Base-by-base conservation (phyloP, 2,888 invertebrate genomes). In the Lasius platythorax region DNA sequence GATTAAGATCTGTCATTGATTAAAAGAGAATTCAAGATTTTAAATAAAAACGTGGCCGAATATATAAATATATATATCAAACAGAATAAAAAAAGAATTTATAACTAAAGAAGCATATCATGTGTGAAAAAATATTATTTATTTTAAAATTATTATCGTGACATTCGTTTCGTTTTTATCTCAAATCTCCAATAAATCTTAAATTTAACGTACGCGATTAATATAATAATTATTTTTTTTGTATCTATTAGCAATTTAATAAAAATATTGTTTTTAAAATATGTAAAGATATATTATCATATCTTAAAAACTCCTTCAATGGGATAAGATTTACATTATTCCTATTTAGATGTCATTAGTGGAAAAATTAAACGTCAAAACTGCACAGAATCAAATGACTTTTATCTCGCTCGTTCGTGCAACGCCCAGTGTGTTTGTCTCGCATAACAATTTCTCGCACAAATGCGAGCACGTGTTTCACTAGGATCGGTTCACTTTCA, bases 401-500 rank as follows among this genome's bases (percentile, higher is more conserved):
- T 72, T 79, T 33, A 18, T 72, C 40, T 58, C n/a, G 30, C 8
- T 70, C 50, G 18, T 66, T 40, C 53, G 83, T 79, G 40, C 82
- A 75, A 85, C 82, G 84, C 73, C 86, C 82, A 58, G 37, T 50
- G 28, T 9, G 30, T 30, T 61, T 83, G 33, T 30, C 72, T 84
- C 58, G 56, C 79, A 74, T 83, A 83, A 86, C 66, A 75, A 87
- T 90, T 84, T 83, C 83, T 81, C 61, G 64, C 81, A 37, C 84
- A 88, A 90, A 90, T 88, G 84, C 85, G 85, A 86, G 76, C 84
- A 85, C 85, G 84, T 79, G 84, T 82, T 81, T 86, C 76, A 85
- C 23, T 68, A 85, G 86, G 90, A 87, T 92, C 93, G 87, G 85
- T 89, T 90, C 85, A 94, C 94, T 94, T 94, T 94, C 93, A 93